Percentiles rank a stretch among this genome's conserved stretches.
Evolutionary conservation across 2,113 vertebrate genomes (phyloP).

Genomic region (Pyrgilauda ruficollis): DNA sequence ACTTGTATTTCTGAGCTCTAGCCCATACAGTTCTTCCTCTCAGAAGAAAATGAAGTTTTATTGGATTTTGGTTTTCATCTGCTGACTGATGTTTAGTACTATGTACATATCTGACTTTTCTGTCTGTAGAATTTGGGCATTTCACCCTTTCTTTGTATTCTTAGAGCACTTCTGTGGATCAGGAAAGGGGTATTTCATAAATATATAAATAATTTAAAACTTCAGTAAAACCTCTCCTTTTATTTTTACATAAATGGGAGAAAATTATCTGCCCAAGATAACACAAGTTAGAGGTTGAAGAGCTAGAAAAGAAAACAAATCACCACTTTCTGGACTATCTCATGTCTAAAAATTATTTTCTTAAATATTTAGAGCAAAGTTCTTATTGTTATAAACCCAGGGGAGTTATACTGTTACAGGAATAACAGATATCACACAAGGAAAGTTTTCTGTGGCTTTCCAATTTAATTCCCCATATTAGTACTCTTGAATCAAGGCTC

Average conservation of each 20-base stretch:
- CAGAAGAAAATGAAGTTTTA: neutral
- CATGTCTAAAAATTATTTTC: neutral
- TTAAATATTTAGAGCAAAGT: neutral
- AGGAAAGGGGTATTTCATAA: neutral
- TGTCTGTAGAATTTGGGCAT: neutral
- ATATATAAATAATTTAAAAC: neutral
- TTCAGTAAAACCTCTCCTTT: neutral
- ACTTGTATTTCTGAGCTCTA: neutral
- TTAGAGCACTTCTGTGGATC: neutral
- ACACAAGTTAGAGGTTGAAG: neutral
- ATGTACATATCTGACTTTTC: neutral
- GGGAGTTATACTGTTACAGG: neutral
- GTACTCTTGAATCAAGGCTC: neutral
- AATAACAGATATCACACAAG: neutral
- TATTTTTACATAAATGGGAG: neutral
- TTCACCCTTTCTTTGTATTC: neutral
- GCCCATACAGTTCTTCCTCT: neutral
- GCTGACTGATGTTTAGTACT: neutral
- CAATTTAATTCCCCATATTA: neutral
- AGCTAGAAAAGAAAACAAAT: neutral
- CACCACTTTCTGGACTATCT: neutral
- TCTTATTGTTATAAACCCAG: neutral
- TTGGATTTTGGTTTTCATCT: neutral
- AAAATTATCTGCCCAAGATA: neutral
- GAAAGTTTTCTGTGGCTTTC: neutral